phyloP scores from a whole-genome alignment of 2,113 vertebrate species.

The Gobio gobio region DNA sequence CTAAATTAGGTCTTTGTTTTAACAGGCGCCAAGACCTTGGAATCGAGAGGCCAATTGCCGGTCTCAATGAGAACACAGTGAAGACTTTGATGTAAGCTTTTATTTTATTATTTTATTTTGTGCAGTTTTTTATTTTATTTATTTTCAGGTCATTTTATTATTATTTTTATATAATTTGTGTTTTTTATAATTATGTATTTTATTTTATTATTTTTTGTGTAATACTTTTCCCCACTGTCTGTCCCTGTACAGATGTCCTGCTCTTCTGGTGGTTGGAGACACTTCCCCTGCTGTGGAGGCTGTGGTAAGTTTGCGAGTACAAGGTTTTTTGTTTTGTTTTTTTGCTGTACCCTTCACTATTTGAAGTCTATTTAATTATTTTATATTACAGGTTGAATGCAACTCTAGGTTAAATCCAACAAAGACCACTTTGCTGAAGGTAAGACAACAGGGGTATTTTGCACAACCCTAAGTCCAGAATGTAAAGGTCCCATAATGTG shows the following conservation, averaged over 20 bases:
- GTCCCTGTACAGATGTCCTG: conserved; percentile 80
- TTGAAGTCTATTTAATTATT: neutral
- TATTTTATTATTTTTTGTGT: neutral
- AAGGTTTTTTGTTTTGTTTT: neutral
- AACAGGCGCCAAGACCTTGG: conserved; percentile 90
- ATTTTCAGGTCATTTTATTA: neutral
- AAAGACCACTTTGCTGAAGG: conserved; percentile 95
- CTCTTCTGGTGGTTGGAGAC: conserved; percentile 93
- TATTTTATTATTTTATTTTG: neutral
- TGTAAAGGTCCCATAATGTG: too few relatives aligned
- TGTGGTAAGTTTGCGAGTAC: conserved; percentile 81
- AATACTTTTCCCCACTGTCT: neutral
- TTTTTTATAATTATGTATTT: too few relatives aligned
- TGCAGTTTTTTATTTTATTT: neutral
- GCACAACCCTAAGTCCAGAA: neutral
- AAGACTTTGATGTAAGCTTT: conserved; percentile 89
- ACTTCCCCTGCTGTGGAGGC: conserved; percentile 93
- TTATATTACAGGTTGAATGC: conserved; percentile 89
- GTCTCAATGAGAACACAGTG: conserved; percentile 81
- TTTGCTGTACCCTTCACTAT: neutral
- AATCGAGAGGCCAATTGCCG: conserved; percentile 88
- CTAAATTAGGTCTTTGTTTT: conserved; percentile 48
- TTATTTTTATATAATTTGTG: neutral
- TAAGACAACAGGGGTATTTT: conserved; percentile 51
- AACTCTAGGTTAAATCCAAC: conserved; percentile 95